phyloP scores from a whole-genome alignment of 1,140 invertebrate genomes.

The Metopolophium dirhodum region DNA sequence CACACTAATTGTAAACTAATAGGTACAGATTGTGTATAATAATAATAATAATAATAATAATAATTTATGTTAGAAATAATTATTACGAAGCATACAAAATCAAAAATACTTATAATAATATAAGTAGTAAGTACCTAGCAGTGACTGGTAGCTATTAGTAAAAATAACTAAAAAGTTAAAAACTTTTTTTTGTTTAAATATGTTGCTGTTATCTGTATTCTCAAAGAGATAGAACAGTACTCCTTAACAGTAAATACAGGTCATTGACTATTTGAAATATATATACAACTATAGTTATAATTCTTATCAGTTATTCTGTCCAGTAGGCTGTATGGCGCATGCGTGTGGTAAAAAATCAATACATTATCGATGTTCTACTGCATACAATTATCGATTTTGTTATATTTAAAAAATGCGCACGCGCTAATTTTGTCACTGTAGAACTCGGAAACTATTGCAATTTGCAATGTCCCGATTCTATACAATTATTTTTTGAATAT shows the following conservation, averaged over 20 bases:
- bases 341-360: constrained; percentile 35
- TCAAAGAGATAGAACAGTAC: neutral
- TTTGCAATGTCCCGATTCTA: neutral
- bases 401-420: constrained; percentile 42
- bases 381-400: constrained; percentile 41
- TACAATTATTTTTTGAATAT: neutral
- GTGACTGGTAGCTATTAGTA: neutral
- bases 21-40: neutral
- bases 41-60: neutral
- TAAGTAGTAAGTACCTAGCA: neutral
- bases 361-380: constrained; percentile 24
- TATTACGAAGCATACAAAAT: neutral
- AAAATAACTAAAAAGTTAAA: neutral
- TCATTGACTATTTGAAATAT: no score
- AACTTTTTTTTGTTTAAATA: neutral
- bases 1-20: neutral
- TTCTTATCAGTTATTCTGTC: neutral
- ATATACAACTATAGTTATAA: neutral
- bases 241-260: neutral
- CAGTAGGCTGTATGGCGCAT: neutral
- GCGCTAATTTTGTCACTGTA: neutral
- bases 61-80: neutral
- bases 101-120: neutral
- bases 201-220: neutral
- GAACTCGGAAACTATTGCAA: neutral